phyloP scores from a whole-genome alignment of 1,140 invertebrate genomes.

The Leptinotarsa lineolata region DNA sequence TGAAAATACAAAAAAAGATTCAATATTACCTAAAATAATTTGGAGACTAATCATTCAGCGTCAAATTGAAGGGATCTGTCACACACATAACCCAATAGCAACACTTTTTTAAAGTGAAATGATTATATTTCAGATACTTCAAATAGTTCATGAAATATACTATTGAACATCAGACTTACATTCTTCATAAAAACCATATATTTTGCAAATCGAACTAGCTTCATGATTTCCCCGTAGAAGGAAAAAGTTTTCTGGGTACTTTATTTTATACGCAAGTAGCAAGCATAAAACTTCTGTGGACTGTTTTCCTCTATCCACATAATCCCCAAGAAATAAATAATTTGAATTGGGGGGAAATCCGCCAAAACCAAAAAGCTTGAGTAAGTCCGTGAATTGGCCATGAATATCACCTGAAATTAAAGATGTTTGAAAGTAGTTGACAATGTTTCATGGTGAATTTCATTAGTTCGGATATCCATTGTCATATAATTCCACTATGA shows the following conservation, averaged over 20 bases:
- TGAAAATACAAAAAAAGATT: no score
- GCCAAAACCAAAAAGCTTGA: conserved; percentile 95
- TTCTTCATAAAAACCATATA: conserved; percentile 86
- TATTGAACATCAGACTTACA: conserved; percentile 59
- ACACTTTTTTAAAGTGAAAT: no score
- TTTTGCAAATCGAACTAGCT: conserved; percentile 84
- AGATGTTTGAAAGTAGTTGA: no score
- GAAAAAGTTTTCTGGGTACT: conserved; percentile 95
- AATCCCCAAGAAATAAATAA: conserved; percentile 94
- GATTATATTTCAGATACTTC: no score
- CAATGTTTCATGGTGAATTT: no score
- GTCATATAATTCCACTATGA: no score
- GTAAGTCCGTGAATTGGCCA: conserved; percentile 90
- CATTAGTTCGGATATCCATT: no score
- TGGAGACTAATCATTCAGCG: no score
- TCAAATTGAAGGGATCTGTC: no score
- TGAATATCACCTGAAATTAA: conserved; percentile 97
- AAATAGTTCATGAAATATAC: no score
- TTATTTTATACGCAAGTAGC: conserved; percentile 91
- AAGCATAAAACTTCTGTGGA: conserved; percentile 86
- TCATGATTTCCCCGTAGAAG: conserved; percentile 85
- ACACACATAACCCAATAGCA: no score
- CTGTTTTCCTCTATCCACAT: conserved; percentile 90
- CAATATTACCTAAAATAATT: no score
- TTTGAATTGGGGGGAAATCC: conserved; percentile 97